phyloP scores from a whole-genome alignment of 2,113 vertebrate genomes.

The Dicaeum eximium region DNA sequence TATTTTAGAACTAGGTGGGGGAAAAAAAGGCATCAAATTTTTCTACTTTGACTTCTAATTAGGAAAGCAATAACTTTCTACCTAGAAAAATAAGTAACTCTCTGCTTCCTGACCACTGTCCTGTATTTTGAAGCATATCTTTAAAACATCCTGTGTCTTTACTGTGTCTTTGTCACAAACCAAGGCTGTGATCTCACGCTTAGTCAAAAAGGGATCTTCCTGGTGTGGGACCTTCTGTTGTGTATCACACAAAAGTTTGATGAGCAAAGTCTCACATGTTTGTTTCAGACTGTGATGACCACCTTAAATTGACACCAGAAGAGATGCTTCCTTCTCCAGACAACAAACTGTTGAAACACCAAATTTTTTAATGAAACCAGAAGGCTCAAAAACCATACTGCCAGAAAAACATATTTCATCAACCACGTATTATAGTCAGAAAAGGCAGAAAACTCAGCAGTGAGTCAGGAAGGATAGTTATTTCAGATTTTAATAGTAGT shows the following conservation, averaged over 20 bases:
- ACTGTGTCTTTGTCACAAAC: not conserved
- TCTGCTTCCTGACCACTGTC: not conserved
- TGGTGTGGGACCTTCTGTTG: not conserved
- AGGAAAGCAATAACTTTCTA: not conserved
- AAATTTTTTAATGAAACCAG: constrained; percentile 49
- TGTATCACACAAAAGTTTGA: not conserved
- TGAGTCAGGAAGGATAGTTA: constrained; percentile 34
- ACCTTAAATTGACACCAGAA: constrained; percentile 43
- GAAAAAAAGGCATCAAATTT: not conserved
- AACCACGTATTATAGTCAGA: constrained; percentile 8
- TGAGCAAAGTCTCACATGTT: constrained; percentile 37
- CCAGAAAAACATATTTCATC: constrained; percentile 37
- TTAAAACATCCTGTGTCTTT: not conserved
- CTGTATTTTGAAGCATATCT: not conserved
- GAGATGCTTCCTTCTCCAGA: not conserved
- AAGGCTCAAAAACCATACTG: constrained; percentile 44
- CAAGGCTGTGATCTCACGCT: not conserved
- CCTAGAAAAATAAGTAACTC: not conserved
- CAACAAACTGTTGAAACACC: constrained; percentile 57
- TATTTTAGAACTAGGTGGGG: not conserved
- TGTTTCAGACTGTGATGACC: constrained; percentile 17
- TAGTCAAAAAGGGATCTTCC: constrained; percentile 21
- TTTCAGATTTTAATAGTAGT: not conserved
- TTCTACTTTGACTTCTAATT: not conserved
- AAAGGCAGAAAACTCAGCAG: constrained; percentile 27